These are phyloP conservation scores for Clepsis dumicolana DNA, from an alignment of 2,888 invertebrate species.

Conservation along the genomic window DNA sequence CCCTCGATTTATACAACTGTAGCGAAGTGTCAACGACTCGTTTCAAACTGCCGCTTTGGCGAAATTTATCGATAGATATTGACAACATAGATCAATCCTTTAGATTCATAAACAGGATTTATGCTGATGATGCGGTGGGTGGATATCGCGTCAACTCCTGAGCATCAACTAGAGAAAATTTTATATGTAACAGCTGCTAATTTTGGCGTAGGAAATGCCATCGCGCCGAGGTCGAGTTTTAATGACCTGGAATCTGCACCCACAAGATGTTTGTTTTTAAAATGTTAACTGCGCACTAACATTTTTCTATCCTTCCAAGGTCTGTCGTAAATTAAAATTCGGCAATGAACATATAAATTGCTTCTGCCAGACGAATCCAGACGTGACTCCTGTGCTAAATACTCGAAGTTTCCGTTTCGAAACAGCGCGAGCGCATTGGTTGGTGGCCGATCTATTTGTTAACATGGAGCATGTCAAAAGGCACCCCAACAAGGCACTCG, in stretches of 20 bases:
- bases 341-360: slow-evolving; percentile 14
- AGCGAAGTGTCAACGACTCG: slow-evolving; percentile 38
- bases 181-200: slow-evolving; percentile 43
- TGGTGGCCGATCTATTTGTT: slow-evolving; percentile 30
- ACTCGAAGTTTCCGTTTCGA: background rate
- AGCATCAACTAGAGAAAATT: slow-evolving; percentile 44
- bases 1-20: slow-evolving; percentile 38
- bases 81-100: slow-evolving; percentile 21
- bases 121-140: slow-evolving; percentile 33
- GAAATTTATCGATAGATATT: slow-evolving; percentile 35
- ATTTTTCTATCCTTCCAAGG: slow-evolving; percentile 47
- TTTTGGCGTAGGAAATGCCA: slow-evolving; percentile 61
- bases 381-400: slow-evolving; percentile 18
- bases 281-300: slow-evolving; percentile 47
- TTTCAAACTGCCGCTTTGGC: slow-evolving; percentile 18
- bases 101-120: slow-evolving; percentile 29
- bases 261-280: slow-evolving; percentile 49
- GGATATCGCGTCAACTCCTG: slow-evolving; percentile 34
- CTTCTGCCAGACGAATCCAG: slow-evolving; percentile 2
- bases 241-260: slow-evolving; percentile 53
- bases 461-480: slow-evolving; percentile 52
- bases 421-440: slow-evolving; percentile 17
- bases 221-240: slow-evolving; percentile 60
- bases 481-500: slow-evolving; percentile 75
- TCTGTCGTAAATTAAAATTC: slow-evolving; percentile 43